Evolutionary conservation across 2,888 invertebrate species (phyloP).

Genomic region (Drosophila putrida): DNA sequence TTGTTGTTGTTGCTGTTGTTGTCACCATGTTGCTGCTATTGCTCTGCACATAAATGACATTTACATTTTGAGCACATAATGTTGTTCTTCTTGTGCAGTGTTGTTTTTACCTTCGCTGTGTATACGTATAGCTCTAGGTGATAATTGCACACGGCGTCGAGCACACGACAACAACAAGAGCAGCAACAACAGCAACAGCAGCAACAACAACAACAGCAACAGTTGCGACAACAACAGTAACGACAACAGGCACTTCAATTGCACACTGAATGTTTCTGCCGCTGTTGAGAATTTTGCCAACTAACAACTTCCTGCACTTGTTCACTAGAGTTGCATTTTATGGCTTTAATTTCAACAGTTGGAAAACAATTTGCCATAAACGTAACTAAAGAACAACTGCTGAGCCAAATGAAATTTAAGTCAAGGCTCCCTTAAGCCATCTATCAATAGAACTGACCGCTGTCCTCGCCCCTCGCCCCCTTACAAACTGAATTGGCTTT

Average conservation of each 20-base stretch:
- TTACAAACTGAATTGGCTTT: constrained; percentile 34
- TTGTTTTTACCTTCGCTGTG: constrained; percentile 36
- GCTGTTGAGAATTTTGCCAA: constrained; percentile 58
- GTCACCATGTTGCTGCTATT: constrained; percentile 38
- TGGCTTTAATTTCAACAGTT: constrained; percentile 57
- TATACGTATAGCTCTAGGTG: constrained; percentile 52
- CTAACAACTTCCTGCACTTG: constrained; percentile 70
- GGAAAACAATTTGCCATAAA: constrained; percentile 40
- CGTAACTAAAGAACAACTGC: constrained; percentile 13
- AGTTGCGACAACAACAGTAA: constrained; percentile 36
- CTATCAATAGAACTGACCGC: constrained; percentile 50
- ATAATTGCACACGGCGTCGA: constrained; percentile 70
- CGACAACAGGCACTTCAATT: constrained; percentile 50
- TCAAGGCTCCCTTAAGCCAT: constrained; percentile 35
- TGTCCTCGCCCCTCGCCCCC: constrained; percentile 12
- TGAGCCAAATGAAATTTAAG: constrained; percentile 32
- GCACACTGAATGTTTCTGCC: constrained; percentile 49
- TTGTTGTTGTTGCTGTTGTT: constrained; percentile 31
- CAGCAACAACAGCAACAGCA: constrained; percentile 31
- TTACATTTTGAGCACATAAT: constrained; percentile 77
- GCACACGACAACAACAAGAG: constrained; percentile 49
- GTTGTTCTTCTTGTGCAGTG: constrained; percentile 37
- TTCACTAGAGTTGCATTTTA: constrained; percentile 44
- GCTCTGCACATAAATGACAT: constrained; percentile 70
- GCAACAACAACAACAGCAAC: constrained; percentile 38